These are phyloP conservation scores for Holothuria scabra DNA, from an alignment of 53 echinoderm and acorn worm genomes.

Conservation along the genomic window DNA sequence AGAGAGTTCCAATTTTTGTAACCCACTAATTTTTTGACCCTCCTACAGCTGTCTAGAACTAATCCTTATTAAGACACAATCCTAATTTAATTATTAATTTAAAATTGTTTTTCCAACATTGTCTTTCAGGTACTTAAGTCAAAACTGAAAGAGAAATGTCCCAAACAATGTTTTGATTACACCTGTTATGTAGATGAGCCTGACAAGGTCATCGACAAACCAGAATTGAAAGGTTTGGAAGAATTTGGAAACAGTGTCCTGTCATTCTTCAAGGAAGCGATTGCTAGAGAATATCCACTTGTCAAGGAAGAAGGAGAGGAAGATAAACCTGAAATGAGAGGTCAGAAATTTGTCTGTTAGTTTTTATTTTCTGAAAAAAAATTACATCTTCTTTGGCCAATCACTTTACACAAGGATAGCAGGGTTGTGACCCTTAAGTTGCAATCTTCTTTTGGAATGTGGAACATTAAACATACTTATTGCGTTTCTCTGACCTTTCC, in stretches of 20 bases:
- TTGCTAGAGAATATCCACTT: constrained; percentile 72
- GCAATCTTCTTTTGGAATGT: too few species aligned
- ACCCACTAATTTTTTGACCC: too few species aligned
- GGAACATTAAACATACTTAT: too few species aligned
- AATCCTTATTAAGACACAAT: too few species aligned
- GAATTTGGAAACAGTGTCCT: constrained; percentile 77
- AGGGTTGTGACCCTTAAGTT: too few species aligned
- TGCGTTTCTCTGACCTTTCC: too few species aligned
- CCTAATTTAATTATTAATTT: too few species aligned
- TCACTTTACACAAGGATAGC: too few species aligned
- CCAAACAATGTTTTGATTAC: constrained; percentile 64
- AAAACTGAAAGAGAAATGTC: constrained; percentile 64
- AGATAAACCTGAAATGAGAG: neutral
- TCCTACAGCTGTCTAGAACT: too few species aligned
- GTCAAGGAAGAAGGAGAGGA: neutral
- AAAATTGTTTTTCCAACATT: too few species aligned
- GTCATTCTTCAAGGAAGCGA: constrained; percentile 84
- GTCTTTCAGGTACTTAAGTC: constrained; percentile 70
- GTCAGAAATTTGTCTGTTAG: neutral
- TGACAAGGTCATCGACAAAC: constrained; percentile 49
- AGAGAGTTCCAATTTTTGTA: too few species aligned
- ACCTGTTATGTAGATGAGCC: constrained; percentile 72
- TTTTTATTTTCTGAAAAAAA: neutral
- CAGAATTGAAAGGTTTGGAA: constrained; percentile 71
- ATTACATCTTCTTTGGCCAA: too few species aligned